Base-by-base conservation (phyloP, 2,888 invertebrate genomes). In the Ophraella communa region DNA sequence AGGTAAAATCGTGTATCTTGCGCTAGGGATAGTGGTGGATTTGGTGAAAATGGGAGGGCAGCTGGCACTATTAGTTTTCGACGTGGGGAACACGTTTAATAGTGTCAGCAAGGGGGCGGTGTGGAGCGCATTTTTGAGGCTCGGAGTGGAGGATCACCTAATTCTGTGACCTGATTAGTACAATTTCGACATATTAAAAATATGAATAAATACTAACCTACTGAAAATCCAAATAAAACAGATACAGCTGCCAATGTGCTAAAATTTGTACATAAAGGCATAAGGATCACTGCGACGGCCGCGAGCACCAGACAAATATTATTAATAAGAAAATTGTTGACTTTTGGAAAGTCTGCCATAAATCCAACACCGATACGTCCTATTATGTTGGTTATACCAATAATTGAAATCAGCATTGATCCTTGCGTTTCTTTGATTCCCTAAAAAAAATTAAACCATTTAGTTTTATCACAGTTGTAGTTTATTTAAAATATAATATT, bases 311-410 rank as follows among this genome's bases (percentile, higher is more conserved):
- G 87, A 78, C 97, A 96, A 65, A 94, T 84, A 79, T 98, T 98
- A 83, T 98, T 98, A 76, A 99, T 89, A 76, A 96, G 84, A 17
- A 98, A 84, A 0, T 97, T 92, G 82, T 96, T 93, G 74, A 98
- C 94, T 85, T 89, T 89, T 1, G 94, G 93, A 79, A 96, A 93
- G 85, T 95, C 94, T 0, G 96, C 95, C 27, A 97, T 88, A 84
- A 91, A 93, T 21, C 96, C 97, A 78, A 94, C 94, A 52, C 89
- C 84, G 53, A 97, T 90, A 84, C 97, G 91, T 18, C 96, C 96
- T 68, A 97, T 81, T 0, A 96, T 97, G 83, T 98, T 98, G 24
- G 96, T 96, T 68, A 97, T 96, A 65, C 95, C 95, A 76, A 95
- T 94, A 66, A 93, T 90, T 1, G 93, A 93, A 18, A 93, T 79